Evolutionary conservation across 64 coral and sea anemone species (phyloP).

Genomic region (Hydrozoanthus tunicans): DNA sequence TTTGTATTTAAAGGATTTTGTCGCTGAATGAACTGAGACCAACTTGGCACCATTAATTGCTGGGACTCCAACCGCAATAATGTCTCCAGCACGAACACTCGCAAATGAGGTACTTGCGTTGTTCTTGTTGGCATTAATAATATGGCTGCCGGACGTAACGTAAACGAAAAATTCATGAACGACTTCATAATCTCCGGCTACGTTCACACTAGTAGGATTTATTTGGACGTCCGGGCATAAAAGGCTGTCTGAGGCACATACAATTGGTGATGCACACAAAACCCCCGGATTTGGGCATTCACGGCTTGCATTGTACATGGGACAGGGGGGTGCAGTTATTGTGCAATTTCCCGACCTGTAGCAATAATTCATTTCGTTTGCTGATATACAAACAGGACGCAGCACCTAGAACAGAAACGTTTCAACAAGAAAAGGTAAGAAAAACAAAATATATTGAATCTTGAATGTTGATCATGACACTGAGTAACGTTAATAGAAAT

Average conservation of each 20-base stretch:
- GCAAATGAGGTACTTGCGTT: slow-evolving; percentile 10
- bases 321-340: slow-evolving; percentile 30
- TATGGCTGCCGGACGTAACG: background rate
- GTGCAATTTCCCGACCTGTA: slow-evolving; percentile 47
- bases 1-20: background rate
- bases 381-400: slow-evolving; percentile 62
- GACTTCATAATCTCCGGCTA: slow-evolving; percentile 30
- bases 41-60: background rate
- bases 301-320: slow-evolving; percentile 4
- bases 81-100: slow-evolving; percentile 16
- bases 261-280: slow-evolving; percentile 9
- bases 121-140: slow-evolving; percentile 21
- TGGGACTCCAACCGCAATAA: slow-evolving; percentile 30
- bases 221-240: slow-evolving; percentile 27
- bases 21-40: slow-evolving; percentile 15
- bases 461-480: no score
- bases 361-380: slow-evolving; percentile 32
- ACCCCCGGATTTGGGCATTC: slow-evolving; percentile 5
- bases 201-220: background rate
- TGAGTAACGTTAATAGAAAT: no score
- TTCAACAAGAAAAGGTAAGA: background rate
- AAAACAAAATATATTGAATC: no score
- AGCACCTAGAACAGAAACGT: slow-evolving; percentile 23
- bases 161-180: background rate
- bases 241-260: background rate